A percentile compares a stretch with the other conserved stretches of the same genome.
Conservation (phyloP, 2,113 vertebrate species). For the Dipodomys stephensi region DNA sequence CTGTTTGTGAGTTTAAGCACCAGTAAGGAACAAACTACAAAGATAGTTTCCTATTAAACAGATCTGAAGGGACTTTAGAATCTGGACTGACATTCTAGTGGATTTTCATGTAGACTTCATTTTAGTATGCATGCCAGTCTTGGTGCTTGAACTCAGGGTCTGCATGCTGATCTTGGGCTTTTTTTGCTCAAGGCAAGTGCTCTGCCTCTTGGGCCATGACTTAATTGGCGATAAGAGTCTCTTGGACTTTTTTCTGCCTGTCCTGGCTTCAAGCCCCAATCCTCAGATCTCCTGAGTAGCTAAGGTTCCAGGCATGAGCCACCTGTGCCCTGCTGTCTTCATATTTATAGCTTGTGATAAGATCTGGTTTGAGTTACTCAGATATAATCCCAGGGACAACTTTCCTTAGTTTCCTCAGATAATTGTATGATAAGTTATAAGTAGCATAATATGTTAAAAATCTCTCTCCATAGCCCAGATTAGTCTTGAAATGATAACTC, state of each 20-base stretch:
- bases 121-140: too few species aligned
- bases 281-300: too few species aligned
- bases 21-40: not conserved
- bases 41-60: not conserved
- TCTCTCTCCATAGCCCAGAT: too few species aligned
- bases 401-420: not conserved
- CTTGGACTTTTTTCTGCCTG: too few species aligned
- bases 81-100: not conserved
- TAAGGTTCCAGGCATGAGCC: not conserved
- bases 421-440: not conserved
- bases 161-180: too few species aligned
- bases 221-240: too few species aligned
- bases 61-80: not conserved
- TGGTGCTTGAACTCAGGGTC: too few species aligned
- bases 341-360: not conserved
- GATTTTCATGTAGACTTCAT: not conserved
- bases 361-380: not conserved
- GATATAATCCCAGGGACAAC: not conserved
- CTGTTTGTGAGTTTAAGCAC: too few species aligned
- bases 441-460: slow-evolving; percentile 28
- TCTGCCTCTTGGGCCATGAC: too few species aligned
- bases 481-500: too few species aligned
- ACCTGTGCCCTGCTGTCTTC: not conserved
- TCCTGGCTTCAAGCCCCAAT: too few species aligned
- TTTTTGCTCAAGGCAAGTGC: too few species aligned